Percentiles rank a stretch among this genome's conserved stretches.
These are phyloP conservation scores for Macrobrachium nipponense DNA, from an alignment of 1,140 invertebrate species.

Conservation along the genomic window DNA sequence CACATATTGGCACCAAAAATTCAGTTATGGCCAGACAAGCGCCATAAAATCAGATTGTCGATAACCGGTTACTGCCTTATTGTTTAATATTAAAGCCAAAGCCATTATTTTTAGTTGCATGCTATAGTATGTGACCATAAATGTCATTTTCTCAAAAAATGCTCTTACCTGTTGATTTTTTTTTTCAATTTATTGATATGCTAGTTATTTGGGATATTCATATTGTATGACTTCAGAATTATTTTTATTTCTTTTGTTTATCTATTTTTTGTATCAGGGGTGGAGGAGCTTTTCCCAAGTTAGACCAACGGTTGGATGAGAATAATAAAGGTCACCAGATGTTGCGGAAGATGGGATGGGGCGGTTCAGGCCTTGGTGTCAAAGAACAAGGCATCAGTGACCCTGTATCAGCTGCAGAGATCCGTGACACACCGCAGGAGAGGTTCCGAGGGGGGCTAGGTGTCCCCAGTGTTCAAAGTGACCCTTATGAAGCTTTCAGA, in stretches of 20 bases:
- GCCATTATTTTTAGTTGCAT: too few relatives aligned
- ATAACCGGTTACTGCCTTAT: too few relatives aligned
- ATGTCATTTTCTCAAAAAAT: too few relatives aligned
- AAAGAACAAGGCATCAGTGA: slow-evolving; percentile 95
- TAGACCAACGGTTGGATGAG: slow-evolving; percentile 75
- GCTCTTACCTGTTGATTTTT: too few relatives aligned
- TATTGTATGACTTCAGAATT: slow-evolving; percentile 2
- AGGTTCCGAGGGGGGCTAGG: slow-evolving; percentile 59
- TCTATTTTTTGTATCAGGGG: slow-evolving; percentile 45
- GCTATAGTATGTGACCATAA: too few relatives aligned
- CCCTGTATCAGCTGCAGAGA: slow-evolving; percentile 91
- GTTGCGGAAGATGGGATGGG: slow-evolving; percentile 96
- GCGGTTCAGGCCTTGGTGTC: slow-evolving; percentile 86
- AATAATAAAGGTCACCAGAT: slow-evolving; percentile 96
- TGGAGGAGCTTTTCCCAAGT: slow-evolving; percentile 50
- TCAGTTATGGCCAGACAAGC: too few relatives aligned
- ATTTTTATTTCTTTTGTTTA: slow-evolving; percentile 46
- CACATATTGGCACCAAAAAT: too few relatives aligned
- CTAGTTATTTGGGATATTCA: too few relatives aligned
- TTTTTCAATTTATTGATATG: too few relatives aligned
- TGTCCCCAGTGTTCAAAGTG: slow-evolving; percentile 69
- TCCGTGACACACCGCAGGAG: slow-evolving; percentile 68
- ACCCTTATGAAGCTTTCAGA: slow-evolving; percentile 96
- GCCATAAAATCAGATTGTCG: too few relatives aligned
- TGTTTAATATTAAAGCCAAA: too few relatives aligned